Evolutionary conservation across 2,888 invertebrate genomes (phyloP).

Genomic region (Xanthorhoe spadicearia): DNA sequence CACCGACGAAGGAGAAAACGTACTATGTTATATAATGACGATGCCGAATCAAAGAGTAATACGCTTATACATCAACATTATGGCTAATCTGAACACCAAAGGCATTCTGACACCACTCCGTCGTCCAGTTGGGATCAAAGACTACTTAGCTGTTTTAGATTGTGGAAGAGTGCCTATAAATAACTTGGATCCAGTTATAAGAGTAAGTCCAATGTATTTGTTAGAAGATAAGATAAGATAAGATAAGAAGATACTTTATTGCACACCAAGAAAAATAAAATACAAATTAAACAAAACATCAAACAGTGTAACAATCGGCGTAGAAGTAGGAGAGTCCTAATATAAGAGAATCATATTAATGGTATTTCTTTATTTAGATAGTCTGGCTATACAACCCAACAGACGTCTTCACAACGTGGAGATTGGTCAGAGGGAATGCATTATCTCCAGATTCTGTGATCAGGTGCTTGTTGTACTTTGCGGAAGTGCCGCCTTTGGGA

Average conservation of each 20-base stretch:
- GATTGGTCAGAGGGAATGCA: constrained; percentile 68
- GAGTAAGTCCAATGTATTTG: constrained; percentile 55
- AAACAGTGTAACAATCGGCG: no score
- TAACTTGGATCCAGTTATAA: constrained; percentile 77
- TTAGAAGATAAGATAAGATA: background rate
- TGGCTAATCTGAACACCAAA: constrained; percentile 59
- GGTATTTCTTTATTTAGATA: constrained; percentile 55
- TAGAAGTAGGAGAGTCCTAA: no score
- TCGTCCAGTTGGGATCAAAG: constrained; percentile 51
- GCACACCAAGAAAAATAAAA: no score
- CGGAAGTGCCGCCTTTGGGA: constrained; percentile 75
- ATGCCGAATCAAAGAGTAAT: constrained; percentile 71
- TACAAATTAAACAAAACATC: no score
- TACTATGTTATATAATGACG: constrained; percentile 68
- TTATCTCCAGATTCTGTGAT: constrained; percentile 60
- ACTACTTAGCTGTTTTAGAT: constrained; percentile 68
- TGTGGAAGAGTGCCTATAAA: constrained; percentile 79
- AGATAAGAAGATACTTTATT: no score
- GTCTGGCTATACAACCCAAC: constrained; percentile 79
- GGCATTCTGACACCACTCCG: constrained; percentile 69
- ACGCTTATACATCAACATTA: constrained; percentile 62
- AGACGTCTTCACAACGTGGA: constrained; percentile 77
- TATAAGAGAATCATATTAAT: background rate
- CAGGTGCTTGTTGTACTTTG: constrained; percentile 74
- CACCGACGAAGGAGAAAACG: constrained; percentile 60